Conservation (phyloP, 2,888 invertebrate genomes). For the Exocentrus adspersus region DNA sequence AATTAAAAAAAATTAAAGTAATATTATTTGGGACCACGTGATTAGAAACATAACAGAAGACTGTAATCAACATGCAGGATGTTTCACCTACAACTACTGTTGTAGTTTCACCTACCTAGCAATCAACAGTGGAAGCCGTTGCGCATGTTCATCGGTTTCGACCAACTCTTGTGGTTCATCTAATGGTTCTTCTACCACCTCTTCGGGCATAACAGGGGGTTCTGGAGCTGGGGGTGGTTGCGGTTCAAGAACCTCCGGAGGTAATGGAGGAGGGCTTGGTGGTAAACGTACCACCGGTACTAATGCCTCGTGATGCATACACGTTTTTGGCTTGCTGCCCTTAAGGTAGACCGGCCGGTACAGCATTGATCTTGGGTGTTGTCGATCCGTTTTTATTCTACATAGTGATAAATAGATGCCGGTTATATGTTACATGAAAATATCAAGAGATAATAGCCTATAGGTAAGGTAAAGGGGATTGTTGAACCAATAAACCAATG, state of each 20-base stretch:
- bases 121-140: slow-evolving; percentile 54
- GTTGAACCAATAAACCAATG: too few species aligned
- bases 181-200: slow-evolving; percentile 23
- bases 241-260: too few species aligned
- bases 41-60: too few species aligned
- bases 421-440: too few species aligned
- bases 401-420: too few species aligned
- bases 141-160: slow-evolving; percentile 37
- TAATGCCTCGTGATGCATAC: slow-evolving; percentile 51
- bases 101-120: slow-evolving; percentile 51
- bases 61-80: too few species aligned
- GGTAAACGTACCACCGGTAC: slow-evolving; percentile 51
- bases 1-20: not conserved
- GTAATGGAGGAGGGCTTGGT: slow-evolving; percentile 44
- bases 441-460: too few species aligned
- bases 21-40: too few species aligned
- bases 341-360: slow-evolving; percentile 56
- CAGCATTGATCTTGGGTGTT: slow-evolving; percentile 48
- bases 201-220: slow-evolving; percentile 22
- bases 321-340: slow-evolving; percentile 15
- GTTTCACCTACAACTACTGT: too few species aligned
- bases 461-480: too few species aligned
- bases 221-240: slow-evolving; percentile 31
- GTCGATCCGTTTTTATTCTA: slow-evolving; percentile 20
- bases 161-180: not conserved